These are phyloP conservation scores for Microcebus murinus DNA, from an alignment of 2,113 vertebrate species.

Conservation along the genomic window DNA sequence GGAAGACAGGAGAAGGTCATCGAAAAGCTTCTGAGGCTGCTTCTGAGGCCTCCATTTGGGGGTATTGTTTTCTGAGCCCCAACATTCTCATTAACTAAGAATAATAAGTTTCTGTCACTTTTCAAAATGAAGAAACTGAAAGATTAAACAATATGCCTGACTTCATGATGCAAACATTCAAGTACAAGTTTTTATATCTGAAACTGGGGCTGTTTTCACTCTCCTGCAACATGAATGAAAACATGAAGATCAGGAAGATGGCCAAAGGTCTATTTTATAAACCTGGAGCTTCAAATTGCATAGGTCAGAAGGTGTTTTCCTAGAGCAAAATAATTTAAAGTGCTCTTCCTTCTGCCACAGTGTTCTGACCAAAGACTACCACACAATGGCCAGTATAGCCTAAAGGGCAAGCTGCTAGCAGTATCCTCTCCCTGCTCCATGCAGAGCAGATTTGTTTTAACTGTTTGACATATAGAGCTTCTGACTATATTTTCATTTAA, in stretches of 20 bases:
- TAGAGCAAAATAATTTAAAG: not conserved
- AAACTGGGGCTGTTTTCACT: not conserved
- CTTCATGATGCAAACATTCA: not conserved
- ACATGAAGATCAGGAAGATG: not conserved
- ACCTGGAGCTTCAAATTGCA: not conserved
- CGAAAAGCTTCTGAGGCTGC: no score
- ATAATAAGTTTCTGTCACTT: not conserved
- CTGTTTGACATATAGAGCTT: not conserved
- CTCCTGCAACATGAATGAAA: not conserved
- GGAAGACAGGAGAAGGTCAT: no score
- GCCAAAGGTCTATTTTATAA: not conserved
- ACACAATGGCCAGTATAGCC: rapidly evolving
- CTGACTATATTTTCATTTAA: not conserved
- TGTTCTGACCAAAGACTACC: not conserved
- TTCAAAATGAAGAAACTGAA: not conserved
- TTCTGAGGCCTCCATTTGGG: no score
- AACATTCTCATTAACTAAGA: not conserved
- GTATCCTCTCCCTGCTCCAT: not conserved
- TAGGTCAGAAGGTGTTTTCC: not conserved
- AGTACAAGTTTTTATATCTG: not conserved
- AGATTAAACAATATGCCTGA: not conserved
- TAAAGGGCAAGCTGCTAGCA: not conserved
- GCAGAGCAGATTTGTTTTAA: not conserved
- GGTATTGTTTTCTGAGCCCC: no score
- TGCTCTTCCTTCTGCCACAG: not conserved